A percentile compares a stretch with the other conserved stretches of the same genome.
Conservation (phyloP, 2,113 vertebrate genomes). For the Synchiropus splendidus region DNA sequence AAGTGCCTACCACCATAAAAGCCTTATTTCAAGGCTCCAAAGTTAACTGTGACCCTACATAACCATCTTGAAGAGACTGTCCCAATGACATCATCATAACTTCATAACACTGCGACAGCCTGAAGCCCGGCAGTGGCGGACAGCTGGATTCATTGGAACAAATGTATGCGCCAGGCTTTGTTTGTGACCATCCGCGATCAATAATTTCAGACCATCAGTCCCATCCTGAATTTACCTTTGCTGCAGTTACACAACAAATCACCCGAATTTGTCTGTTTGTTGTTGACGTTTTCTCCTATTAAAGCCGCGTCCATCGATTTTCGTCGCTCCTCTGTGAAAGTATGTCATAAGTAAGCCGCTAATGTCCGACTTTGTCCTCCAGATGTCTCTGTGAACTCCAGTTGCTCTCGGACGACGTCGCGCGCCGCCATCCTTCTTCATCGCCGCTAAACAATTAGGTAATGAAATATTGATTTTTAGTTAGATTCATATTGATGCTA, state of each 20-base stretch:
- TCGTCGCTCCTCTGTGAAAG: conserved; percentile 7
- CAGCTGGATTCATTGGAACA: no score
- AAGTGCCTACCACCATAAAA: no score
- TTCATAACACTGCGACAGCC: no score
- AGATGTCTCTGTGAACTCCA: conserved; percentile 96
- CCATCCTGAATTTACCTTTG: conserved; percentile 12
- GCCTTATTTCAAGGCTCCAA: conserved; percentile 56
- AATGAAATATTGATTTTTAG: conserved; percentile 99
- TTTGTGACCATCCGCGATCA: no score
- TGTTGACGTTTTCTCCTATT: conserved; percentile 22
- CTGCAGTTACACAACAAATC: conserved; percentile 19
- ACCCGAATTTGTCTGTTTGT: conserved; percentile 30
- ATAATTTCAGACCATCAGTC: neutral
- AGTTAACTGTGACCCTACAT: conserved; percentile 31
- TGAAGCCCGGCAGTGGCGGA: no score
- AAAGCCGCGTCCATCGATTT: conserved; percentile 16
- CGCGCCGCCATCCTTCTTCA: conserved; percentile 94
- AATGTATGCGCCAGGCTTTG: no score
- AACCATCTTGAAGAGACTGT: conserved; percentile 4
- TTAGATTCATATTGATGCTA: conserved; percentile 99
- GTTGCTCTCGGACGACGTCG: conserved; percentile 87
- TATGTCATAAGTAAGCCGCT: conserved; percentile 12
- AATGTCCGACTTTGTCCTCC: conserved; percentile 78
- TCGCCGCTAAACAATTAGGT: conserved; percentile 99
- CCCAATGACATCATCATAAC: no score